Evolutionary conservation across 2,113 vertebrate genomes (phyloP).

Genomic region (Lonchura striata): DNA sequence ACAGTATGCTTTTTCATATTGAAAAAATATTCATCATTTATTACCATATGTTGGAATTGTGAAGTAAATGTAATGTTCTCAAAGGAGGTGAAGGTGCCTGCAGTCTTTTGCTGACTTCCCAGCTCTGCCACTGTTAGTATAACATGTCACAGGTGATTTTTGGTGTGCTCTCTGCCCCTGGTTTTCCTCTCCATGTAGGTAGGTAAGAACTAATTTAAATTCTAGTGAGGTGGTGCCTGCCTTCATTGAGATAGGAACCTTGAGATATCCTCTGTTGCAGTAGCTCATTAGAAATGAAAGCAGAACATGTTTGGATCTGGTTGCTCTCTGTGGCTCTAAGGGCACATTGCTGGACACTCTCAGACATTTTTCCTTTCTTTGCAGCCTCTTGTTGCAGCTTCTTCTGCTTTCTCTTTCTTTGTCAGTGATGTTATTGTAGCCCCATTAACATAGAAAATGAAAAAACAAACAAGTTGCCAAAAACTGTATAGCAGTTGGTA

Average conservation of each 20-base stretch:
- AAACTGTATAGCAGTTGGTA: constrained; percentile 12
- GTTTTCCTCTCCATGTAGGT: not conserved
- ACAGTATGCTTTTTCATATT: not conserved
- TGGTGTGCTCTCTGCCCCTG: not conserved
- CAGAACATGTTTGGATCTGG: not conserved
- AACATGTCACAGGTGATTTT: not conserved
- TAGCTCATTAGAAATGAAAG: not conserved
- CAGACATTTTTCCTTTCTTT: not conserved
- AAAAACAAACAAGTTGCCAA: constrained; percentile 40
- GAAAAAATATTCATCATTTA: not conserved
- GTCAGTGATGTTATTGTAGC: not conserved
- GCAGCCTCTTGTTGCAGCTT: not conserved
- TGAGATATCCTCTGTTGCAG: not conserved
- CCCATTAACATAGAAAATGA: constrained; percentile 44
- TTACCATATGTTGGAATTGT: not conserved
- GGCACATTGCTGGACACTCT: not conserved
- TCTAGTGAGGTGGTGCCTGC: not conserved
- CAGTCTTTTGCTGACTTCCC: not conserved
- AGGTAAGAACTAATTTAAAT: not conserved
- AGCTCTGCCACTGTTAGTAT: not conserved
- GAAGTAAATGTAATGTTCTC: not conserved
- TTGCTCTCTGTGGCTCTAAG: not conserved
- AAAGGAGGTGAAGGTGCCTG: not conserved
- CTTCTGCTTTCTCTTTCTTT: not conserved
- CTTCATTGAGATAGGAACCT: not conserved